A percentile compares a stretch with the other conserved stretches of the same genome.
Conservation (phyloP, 2,797 vertebrate species). For the Staurois parvus region DNA sequence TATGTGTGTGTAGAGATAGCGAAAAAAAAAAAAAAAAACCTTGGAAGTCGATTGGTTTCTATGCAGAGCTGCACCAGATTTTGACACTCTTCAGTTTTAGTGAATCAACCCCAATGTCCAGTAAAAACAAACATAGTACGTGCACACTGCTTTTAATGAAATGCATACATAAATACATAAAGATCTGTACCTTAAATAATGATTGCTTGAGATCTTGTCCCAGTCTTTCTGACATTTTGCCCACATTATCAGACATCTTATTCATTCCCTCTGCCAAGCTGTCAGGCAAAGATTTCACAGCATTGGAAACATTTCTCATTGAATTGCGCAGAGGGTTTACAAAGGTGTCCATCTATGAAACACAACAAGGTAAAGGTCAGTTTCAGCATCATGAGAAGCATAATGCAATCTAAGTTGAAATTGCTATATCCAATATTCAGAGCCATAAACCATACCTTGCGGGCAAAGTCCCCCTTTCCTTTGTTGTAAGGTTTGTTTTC, state of each 20-base stretch:
- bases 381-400: background rate
- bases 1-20: too few species aligned
- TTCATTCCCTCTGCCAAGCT: constrained; percentile 97
- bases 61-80: too few species aligned
- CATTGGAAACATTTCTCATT: constrained; percentile 98
- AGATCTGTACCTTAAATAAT: constrained; percentile 91
- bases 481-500: constrained; percentile 98
- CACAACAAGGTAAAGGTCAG: background rate
- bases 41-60: too few species aligned
- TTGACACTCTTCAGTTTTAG: too few species aligned
- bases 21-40: too few species aligned
- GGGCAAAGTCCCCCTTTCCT: constrained; percentile 97
- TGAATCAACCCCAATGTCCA: too few species aligned
- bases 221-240: constrained; percentile 95
- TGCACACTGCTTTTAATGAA: too few species aligned
- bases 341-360: constrained; percentile 95
- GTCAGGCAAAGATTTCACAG: constrained; percentile 95
- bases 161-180: background rate
- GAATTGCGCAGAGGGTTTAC: constrained; percentile 98
- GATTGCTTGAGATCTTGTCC: constrained; percentile 97
- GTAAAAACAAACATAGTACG: too few species aligned
- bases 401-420: background rate
- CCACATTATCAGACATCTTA: constrained; percentile 98
- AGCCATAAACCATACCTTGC: constrained; percentile 82
- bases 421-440: background rate